Base-by-base conservation (phyloP, 2,113 vertebrate genomes). In the Clarias magur region DNA sequence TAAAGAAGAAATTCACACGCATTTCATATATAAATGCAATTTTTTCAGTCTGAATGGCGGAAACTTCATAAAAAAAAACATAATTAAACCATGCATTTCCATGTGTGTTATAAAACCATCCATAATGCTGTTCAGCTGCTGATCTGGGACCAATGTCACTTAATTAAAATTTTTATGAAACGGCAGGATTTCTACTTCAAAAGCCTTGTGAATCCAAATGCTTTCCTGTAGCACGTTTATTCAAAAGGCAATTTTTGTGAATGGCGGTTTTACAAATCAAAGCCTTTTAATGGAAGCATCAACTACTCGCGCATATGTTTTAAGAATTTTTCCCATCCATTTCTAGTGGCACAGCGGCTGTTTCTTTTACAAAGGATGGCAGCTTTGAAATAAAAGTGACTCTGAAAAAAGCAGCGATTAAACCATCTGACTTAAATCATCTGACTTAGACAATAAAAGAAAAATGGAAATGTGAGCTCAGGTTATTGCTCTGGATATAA, bases 401-500 rank as follows among this genome's bases (percentile, higher is more conserved):
- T 54, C 23, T 78, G n/a, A 15, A 53, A 3, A 23, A 78, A 78
- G 25, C 75, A 59, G 21, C 2, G 30, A 73, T 73, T 84, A 84
- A 84, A 70, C 82, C 1, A 7, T 48, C 7, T 48, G 48, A 7
- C 7, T 48, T 48, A 48, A 48, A 70, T 27, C 65, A 27, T 60
- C 59, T n/a, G 15, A 2, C 65, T 86, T 56, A 59, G 62, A 27
- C 13, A 38, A 57, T 59, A 81, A 62, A 72, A 72, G 48, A 59
- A 81, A 75, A 75, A 72, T 15, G 4, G 78, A 65, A 78, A 78
- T 10, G 23, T 54, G 23, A 62, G 23, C 19, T 73, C 34, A 59
- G 25, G 79, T 48, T 86, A 86, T 82, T 86, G 65, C 67, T 72
- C 23, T 82, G 85, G 30, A 38, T 42, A 72, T 62, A 57, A 81